Evolutionary conservation across 2,797 vertebrate species (phyloP).

Genomic region (Eurystomus glaucurus): DNA sequence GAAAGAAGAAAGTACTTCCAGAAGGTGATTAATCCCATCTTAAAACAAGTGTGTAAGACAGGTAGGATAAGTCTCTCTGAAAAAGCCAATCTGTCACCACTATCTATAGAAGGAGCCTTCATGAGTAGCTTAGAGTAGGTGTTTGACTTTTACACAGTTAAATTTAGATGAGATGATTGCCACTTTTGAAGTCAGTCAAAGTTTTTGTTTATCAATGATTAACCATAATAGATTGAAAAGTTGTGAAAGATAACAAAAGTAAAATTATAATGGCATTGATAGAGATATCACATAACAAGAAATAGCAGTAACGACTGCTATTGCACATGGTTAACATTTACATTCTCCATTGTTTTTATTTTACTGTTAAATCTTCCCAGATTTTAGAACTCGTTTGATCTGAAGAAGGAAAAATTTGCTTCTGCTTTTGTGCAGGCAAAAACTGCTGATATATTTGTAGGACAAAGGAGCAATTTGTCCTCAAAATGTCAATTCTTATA

Average conservation of each 20-base stretch:
- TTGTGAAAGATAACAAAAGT: slow-evolving; percentile 69
- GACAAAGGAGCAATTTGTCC: slow-evolving; percentile 69
- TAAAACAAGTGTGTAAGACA: slow-evolving; percentile 77
- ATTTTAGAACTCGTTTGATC: slow-evolving; percentile 83
- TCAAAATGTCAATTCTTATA: slow-evolving; percentile 72
- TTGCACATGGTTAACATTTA: slow-evolving; percentile 85
- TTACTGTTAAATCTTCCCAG: slow-evolving; percentile 85
- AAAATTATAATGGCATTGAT: slow-evolving; percentile 57
- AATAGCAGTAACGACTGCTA: slow-evolving; percentile 73
- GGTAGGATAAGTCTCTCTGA: slow-evolving; percentile 71
- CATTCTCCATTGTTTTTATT: slow-evolving; percentile 81
- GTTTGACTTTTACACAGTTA: slow-evolving; percentile 78
- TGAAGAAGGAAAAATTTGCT: slow-evolving; percentile 76
- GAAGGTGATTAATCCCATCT: slow-evolving; percentile 57
- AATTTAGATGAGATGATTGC: slow-evolving; percentile 76
- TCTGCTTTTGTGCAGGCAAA: slow-evolving; percentile 71
- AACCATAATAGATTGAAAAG: slow-evolving; percentile 76
- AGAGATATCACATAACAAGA: slow-evolving; percentile 73
- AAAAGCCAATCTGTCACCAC: slow-evolving; percentile 77
- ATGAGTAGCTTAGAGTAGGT: slow-evolving; percentile 75
- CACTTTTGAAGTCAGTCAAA: slow-evolving; percentile 72
- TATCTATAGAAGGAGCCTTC: slow-evolving; percentile 75
- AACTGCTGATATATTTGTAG: slow-evolving; percentile 63
- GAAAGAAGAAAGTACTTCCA: slow-evolving; percentile 45
- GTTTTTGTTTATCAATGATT: slow-evolving; percentile 83